Conservation (phyloP, 2,797 vertebrate genomes). For the Pampus argenteus region DNA sequence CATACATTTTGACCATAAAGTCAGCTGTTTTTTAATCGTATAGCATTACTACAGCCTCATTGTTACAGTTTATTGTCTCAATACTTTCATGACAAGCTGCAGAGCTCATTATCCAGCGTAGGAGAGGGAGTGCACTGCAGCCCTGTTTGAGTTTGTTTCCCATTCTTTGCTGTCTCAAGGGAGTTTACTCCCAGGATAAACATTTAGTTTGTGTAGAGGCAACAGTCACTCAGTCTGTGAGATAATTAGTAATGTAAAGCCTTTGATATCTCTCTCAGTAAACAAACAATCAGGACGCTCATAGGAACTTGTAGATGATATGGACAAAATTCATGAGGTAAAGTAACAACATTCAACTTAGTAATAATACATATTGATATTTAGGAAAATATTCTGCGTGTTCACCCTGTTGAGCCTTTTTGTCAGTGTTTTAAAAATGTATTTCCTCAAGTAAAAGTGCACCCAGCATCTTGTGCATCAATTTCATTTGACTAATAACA, state of each 20-base stretch:
- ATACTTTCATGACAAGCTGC: background rate
- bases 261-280: slow-evolving; percentile 5
- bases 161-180: slow-evolving; percentile 11
- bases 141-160: slow-evolving; percentile 28
- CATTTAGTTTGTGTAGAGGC: slow-evolving; percentile 23
- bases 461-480: background rate
- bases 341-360: background rate
- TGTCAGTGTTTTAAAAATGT: background rate
- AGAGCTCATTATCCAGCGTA: background rate
- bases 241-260: slow-evolving; percentile 26
- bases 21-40: background rate
- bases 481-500: background rate
- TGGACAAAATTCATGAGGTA: background rate
- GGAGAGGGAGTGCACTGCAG: background rate
- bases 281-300: background rate
- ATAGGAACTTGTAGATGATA: background rate
- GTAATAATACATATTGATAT: background rate
- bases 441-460: background rate
- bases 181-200: slow-evolving; percentile 32
- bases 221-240: slow-evolving; percentile 1
- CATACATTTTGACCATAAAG: background rate
- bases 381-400: background rate
- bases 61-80: background rate
- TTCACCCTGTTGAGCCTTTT: background rate
- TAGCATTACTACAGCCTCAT: background rate